Base-by-base conservation (phyloP, 2,797 vertebrate genomes). In the Microhierax caerulescens region DNA sequence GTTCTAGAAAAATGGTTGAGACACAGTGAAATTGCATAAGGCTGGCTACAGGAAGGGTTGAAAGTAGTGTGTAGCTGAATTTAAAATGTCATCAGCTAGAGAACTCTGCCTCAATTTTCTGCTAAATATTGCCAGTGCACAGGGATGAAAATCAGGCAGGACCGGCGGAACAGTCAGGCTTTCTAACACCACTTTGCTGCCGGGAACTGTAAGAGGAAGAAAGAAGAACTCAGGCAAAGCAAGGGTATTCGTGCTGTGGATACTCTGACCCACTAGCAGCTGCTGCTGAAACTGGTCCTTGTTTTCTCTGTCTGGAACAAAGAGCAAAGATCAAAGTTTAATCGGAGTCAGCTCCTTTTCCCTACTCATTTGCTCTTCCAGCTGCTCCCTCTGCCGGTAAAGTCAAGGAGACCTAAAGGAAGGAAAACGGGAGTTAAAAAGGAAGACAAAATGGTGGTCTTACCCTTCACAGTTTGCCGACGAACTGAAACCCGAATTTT, bases 341-440 rank as follows among this genome's bases (percentile, higher is more conserved):
- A 36, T 37, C 10, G 4, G 85, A 85, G 63, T 59, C 74, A 45
- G 67, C 63, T 43, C 20, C 47, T 63, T 86, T 69, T 70, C 48
- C 63, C 54, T 47, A 11, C 27, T 12, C 39, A 20, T 76, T 92
- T 87, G 67, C 34, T 93, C 96, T 93, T 95, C 70, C 78, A 70
- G 60, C 84, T 94, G 94, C 96, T 96, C 96, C 96, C 96, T 96
- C 96, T 97, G 95, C 96, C 95, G 96, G 96, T 84, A 85, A 88
- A 85, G 20, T 59, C 53, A 63, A 87, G 75, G 59, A 32, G n/a
- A 74, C 32, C 24, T 48, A 37, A 56, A 36, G 70, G n/a, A 69
- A 67, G 21, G 59, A 75, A 95, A 86, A 86, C 2, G 43, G 65
- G 56, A 23, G 22, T 57, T 84, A 30, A 30, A 56, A 81, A 78